Percentiles rank a stretch among this genome's conserved stretches.
Evolutionary conservation across 1,140 invertebrate species (phyloP).

Genomic region (Drosophila kepulauana): DNA sequence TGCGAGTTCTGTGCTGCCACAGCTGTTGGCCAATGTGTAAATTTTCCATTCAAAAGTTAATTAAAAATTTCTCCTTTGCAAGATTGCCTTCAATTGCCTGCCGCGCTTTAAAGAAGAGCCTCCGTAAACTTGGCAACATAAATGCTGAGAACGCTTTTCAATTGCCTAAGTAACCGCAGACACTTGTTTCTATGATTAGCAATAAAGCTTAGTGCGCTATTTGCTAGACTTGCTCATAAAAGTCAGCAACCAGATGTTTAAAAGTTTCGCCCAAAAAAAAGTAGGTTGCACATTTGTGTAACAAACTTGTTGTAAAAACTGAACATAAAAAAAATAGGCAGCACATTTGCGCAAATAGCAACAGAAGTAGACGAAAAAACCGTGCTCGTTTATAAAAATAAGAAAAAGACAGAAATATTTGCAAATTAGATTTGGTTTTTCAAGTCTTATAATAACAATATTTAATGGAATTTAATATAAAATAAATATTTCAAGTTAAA

Average conservation of each 20-base stretch:
- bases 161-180: constrained; percentile 14
- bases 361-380: too few species aligned
- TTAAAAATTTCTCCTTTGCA: too few species aligned
- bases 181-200: constrained; percentile 11
- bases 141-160: constrained; percentile 13
- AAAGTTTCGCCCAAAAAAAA: constrained; percentile 7
- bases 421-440: too few species aligned
- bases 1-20: not conserved
- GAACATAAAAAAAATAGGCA: not conserved
- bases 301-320: not conserved
- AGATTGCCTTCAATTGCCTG: constrained; percentile 4
- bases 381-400: too few species aligned
- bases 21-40: constrained; percentile 34
- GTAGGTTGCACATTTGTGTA: too few species aligned
- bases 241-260: not conserved
- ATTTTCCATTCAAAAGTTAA: constrained; percentile 24
- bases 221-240: constrained; percentile 10
- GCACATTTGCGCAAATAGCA: too few species aligned
- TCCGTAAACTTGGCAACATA: constrained; percentile 6
- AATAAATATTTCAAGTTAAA: too few species aligned
- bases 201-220: constrained; percentile 12
- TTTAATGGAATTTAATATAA: too few species aligned
- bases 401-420: too few species aligned
- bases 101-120: not conserved
- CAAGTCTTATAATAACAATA: too few species aligned